phyloP scores from a whole-genome alignment of 2,113 vertebrate species.

The Naja naja region DNA sequence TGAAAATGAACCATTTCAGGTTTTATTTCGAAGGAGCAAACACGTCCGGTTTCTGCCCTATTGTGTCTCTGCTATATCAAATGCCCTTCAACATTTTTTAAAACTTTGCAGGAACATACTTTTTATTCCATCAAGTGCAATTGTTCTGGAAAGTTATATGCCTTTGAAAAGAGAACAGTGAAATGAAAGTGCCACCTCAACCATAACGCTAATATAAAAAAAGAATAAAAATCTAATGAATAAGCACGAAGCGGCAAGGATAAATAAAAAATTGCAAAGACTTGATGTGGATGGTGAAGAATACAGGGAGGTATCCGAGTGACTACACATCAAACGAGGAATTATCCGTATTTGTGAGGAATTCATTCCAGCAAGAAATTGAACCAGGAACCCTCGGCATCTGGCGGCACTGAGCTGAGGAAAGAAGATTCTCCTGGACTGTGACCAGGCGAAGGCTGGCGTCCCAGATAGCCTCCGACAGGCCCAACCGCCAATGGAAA shows the following conservation, averaged over 20 bases:
- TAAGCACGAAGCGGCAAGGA: constrained; percentile 62
- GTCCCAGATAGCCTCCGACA: not conserved
- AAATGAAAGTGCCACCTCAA: constrained; percentile 62
- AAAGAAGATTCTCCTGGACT: not conserved
- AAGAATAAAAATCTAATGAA: constrained; percentile 60
- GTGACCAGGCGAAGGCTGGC: not conserved
- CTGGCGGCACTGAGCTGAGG: constrained; percentile 10
- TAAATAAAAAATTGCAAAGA: constrained; percentile 60
- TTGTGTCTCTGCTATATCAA: not conserved
- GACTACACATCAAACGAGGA: constrained; percentile 63
- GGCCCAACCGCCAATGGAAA: not conserved
- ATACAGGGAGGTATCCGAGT: constrained; percentile 62
- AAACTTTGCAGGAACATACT: not conserved
- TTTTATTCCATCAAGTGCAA: constrained; percentile 20
- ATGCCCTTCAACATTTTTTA: not conserved
- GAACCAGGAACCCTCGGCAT: constrained; percentile 50
- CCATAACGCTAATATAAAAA: constrained; percentile 63
- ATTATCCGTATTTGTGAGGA: constrained; percentile 64
- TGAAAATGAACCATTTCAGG: not conserved
- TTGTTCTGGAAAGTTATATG: constrained; percentile 62
- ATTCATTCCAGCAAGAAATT: constrained; percentile 64
- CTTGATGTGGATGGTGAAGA: constrained; percentile 56
- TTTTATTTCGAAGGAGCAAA: not conserved
- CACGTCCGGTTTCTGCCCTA: not conserved
- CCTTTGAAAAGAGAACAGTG: constrained; percentile 57